Base-by-base conservation (phyloP, 2,888 invertebrate genomes). In the Erebia aethiops region DNA sequence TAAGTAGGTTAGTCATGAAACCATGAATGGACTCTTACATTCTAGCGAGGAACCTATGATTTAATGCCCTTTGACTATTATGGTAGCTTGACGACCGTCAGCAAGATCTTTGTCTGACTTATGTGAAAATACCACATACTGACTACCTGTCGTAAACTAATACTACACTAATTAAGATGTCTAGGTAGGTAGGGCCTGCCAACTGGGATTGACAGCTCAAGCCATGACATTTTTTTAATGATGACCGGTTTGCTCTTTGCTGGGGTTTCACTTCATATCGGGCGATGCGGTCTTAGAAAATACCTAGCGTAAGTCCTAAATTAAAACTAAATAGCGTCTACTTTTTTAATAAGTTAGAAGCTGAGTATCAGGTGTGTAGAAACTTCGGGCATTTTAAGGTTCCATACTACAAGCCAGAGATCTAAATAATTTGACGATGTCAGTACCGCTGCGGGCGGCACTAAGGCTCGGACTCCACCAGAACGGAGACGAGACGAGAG, bases 21-120 rank as follows among this genome's bases (percentile, higher is more conserved):
- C 18, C 61, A 46, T 61, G 61, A 46, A 46, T 43, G 60, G 1
- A 26, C 26, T 61, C 60, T 58, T 16, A 52, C 63, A 58, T 65
- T 41, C 61, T 57, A 58, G 35, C 49, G 41, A 70, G 70, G 65
- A 71, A 68, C 60, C 56, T 71, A 71, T 69, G 67, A 74, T 64
- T 66, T 51, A 71, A 62, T 67, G 58, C 69, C 65, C 66, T 71
- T 71, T 46, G 67, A 70, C 67, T 51, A 56, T 60, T 70, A 72
- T 65, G 70, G 72, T 26, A 72, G 67, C 70, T 68, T 65, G 70
- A 13, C 67, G 64, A 61, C 54, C 58, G 58, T 70, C 54, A 9
- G 18, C 43, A 49, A 46, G 46, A 26, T 54, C 41, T 26, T 62
- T 67, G 57, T 61, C 54, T 52, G 43, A n/a, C 68, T 62, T 66